Conservation (phyloP, 2,797 vertebrate species). For the Orientallactaga sibirica region DNA sequence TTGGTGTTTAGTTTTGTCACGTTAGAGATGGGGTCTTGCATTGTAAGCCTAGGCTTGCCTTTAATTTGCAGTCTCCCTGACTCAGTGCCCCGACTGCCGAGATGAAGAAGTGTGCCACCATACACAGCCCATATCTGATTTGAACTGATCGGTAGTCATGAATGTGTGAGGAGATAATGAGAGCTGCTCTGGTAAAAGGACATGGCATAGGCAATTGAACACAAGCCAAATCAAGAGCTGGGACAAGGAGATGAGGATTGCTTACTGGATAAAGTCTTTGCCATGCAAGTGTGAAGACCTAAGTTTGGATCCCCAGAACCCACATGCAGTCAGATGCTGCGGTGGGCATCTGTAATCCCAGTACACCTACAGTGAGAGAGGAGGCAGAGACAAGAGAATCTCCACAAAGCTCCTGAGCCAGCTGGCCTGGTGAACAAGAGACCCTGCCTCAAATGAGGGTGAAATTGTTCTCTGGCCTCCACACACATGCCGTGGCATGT, state of each 20-base stretch:
- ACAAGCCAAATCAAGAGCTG: conserved; percentile 37
- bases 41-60: neutral
- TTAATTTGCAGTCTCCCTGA: neutral
- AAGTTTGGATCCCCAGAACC: no score
- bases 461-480: neutral
- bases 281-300: no score
- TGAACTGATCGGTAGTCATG: conserved; percentile 32
- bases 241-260: neutral
- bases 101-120: neutral
- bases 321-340: no score
- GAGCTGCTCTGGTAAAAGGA: neutral
- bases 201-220: neutral
- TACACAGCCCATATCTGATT: neutral
- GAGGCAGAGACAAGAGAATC: no score
- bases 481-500: neutral
- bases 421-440: no score
- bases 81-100: neutral
- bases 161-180: neutral
- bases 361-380: no score
- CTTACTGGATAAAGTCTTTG: neutral
- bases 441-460: no score
- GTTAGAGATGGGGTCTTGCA: neutral
- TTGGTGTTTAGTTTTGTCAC: neutral
- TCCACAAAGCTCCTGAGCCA: no score
- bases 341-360: no score